A percentile compares a stretch with the other conserved stretches of the same genome.
These are phyloP conservation scores for Cryptotis parvus DNA, from an alignment of 2,113 vertebrate species.

Conservation along the genomic window DNA sequence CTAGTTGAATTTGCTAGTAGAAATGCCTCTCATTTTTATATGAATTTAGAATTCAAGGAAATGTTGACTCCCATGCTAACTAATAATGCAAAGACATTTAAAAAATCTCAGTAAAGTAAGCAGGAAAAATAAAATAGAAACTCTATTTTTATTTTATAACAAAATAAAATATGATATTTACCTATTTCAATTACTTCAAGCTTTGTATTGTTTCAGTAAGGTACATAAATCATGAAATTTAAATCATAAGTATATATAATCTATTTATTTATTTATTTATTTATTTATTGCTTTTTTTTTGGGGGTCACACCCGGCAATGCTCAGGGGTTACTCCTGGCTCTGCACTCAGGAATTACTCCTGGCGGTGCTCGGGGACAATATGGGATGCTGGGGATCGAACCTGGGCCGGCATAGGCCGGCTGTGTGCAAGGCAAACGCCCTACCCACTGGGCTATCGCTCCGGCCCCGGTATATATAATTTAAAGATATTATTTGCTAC, in stretches of 20 bases:
- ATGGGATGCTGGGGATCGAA: too few relatives aligned
- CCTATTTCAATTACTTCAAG: background rate
- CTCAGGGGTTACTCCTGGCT: too few relatives aligned
- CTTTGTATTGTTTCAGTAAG: background rate
- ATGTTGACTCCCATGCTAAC: background rate
- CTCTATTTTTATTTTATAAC: background rate
- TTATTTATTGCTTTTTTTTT: too few relatives aligned
- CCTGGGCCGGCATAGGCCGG: too few relatives aligned
- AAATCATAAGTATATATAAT: background rate
- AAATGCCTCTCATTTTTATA: constrained; percentile 55
- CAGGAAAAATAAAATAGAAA: background rate
- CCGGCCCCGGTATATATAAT: too few relatives aligned
- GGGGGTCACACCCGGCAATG: too few relatives aligned
- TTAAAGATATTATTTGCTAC: background rate
- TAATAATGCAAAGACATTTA: background rate
- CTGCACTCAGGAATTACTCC: too few relatives aligned
- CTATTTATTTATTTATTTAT: too few relatives aligned
- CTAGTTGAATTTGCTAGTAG: constrained; percentile 50
- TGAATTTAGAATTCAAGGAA: constrained; percentile 20
- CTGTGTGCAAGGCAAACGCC: too few relatives aligned
- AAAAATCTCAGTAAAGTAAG: background rate
- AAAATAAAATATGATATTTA: constrained; percentile 2
- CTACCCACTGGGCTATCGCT: too few relatives aligned
- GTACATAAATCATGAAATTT: constrained; percentile 3
- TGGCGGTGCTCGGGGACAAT: too few relatives aligned